These are phyloP conservation scores for Gymnocephalus cernua DNA, from an alignment of 2,113 vertebrate genomes.

Conservation along the genomic window DNA sequence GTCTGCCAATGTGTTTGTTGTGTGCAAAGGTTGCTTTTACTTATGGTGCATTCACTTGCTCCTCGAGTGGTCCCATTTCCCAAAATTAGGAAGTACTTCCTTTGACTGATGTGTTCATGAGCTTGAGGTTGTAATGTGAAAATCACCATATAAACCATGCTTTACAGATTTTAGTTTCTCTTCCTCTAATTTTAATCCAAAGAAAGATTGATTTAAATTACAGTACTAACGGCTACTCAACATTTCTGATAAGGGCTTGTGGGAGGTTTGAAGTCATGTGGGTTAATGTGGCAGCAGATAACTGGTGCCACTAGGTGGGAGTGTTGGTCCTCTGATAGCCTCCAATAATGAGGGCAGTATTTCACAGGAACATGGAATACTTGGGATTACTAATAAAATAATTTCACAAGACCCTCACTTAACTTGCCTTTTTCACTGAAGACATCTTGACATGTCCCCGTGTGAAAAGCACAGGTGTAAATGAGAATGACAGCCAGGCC, in stretches of 20 bases:
- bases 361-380: neutral
- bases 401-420: neutral
- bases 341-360: neutral
- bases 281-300: neutral
- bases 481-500: neutral
- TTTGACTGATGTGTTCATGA: no score
- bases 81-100: no score
- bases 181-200: neutral
- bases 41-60: no score
- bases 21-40: neutral
- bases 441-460: neutral
- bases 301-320: slow-evolving; percentile 51
- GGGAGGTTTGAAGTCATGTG: neutral
- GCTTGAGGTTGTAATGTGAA: no score
- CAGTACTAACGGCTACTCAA: neutral
- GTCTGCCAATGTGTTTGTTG: neutral
- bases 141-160: neutral
- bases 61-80: no score
- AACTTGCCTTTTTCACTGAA: neutral
- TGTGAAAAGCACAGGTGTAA: neutral
- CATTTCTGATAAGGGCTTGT: neutral
- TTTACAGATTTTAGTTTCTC: neutral
- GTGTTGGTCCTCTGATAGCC: slow-evolving; percentile 29
- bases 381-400: neutral
- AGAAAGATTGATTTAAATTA: neutral